Base-by-base conservation (phyloP, 2,797 vertebrate species). In the Semaprochilodus insignis region DNA sequence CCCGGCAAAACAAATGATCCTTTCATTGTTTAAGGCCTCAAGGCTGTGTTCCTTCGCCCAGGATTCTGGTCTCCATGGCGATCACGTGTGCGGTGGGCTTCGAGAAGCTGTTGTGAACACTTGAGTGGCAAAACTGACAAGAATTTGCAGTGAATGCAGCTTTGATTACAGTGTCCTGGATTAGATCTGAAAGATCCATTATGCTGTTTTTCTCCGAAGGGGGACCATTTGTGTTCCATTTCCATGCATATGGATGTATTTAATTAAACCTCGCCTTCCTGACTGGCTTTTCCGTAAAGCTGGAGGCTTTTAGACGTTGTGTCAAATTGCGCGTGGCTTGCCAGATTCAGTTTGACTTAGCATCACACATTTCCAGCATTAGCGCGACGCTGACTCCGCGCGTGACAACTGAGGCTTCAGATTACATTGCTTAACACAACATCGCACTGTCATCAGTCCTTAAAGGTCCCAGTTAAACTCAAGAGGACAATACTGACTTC, bases 11-110 rank as follows among this genome's bases (percentile, higher is more conserved):
- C 67, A 88, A 86, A 85, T 75, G 70, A 85, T 89, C 85, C 81
- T 40, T 90, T 85, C 85, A 87, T 88, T 88, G 84, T 85, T 92
- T 93, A 94, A 93, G 92, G 91, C 93, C 81, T 92, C 87, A 83
- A 90, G 83, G 89, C 88, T 91, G 85, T 83, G 79, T 77, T 78
- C 55, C 82, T 60, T 86, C 81, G 44, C 77, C 76, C 44, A 83
- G 80, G 72, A 86, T 85, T 88, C 84, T 78, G 54, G 84, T 87
- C 85, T 77, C 89, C 89, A 90, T 91, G 87, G 88, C 88, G 86
- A 89, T 82, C 82, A 89, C 88, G 52, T 73, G 79, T 74, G 84
- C 81, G 34, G 62, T 73, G 36, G 76, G 71, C 83, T 80, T 84
- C 52, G 75, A 48, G 87, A 80, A 87, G 83, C 74, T 83, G 66